A percentile compares a stretch with the other conserved stretches of the same genome.
Evolutionary conservation across 2,113 vertebrate genomes (phyloP).

Genomic region (Paralichthys olivaceus): DNA sequence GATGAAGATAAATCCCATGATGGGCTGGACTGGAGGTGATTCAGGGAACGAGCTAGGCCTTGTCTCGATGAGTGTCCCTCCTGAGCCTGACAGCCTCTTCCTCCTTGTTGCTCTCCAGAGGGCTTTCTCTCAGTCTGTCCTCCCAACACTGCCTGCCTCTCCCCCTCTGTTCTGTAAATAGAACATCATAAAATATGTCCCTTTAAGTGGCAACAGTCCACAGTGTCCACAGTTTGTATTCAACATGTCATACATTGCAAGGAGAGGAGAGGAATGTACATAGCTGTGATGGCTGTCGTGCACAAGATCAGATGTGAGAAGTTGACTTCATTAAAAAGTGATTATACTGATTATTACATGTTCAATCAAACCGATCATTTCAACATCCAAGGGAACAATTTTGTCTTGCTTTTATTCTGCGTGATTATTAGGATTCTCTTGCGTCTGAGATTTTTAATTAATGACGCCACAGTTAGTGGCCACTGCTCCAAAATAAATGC

Average conservation of each 20-base stretch:
- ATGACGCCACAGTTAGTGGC: background rate
- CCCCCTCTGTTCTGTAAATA: conserved; percentile 30
- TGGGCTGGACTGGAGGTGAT: conserved; percentile 58
- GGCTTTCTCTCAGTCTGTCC: conserved; percentile 22
- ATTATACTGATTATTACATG: background rate
- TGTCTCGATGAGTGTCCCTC: conserved; percentile 32
- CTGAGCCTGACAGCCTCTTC: conserved; percentile 44
- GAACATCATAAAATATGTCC: conserved; percentile 30
- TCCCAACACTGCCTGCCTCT: background rate
- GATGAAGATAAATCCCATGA: conserved; percentile 74
- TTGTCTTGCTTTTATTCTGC: background rate
- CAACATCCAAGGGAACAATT: background rate
- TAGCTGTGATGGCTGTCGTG: background rate
- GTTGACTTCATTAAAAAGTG: background rate
- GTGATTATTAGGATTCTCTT: background rate
- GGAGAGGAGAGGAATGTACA: background rate
- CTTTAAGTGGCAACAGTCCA: background rate
- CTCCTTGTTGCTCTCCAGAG: conserved; percentile 17
- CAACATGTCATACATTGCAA: background rate
- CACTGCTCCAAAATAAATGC: background rate
- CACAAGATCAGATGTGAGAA: background rate
- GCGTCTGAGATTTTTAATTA: background rate
- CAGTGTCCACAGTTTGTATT: background rate
- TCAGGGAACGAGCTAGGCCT: conserved; percentile 38
- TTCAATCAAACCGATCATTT: background rate